Evolutionary conservation across 2,888 invertebrate species (phyloP).

Genomic region (Lysandra bellargus): DNA sequence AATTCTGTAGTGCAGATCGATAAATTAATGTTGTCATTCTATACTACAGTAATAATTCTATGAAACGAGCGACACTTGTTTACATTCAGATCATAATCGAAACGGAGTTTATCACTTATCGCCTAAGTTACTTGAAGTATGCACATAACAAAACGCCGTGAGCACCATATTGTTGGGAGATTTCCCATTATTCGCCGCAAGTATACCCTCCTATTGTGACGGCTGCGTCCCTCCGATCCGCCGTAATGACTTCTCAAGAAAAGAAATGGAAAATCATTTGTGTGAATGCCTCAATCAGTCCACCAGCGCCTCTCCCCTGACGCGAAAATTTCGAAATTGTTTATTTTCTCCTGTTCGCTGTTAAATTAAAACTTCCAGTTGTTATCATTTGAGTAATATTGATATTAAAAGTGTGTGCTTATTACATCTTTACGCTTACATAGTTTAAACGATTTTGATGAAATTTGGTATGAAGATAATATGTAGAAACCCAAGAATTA

Average conservation of each 20-base stretch:
- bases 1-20: too few relatives aligned
- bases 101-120: not conserved
- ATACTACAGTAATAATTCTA: too few relatives aligned
- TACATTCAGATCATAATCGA: too few relatives aligned
- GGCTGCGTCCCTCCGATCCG: slow-evolving; percentile 26
- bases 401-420: too few relatives aligned
- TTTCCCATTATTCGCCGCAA: slow-evolving; percentile 38
- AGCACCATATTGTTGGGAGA: slow-evolving; percentile 35
- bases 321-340: not conserved
- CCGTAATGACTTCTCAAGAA: slow-evolving; percentile 32
- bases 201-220: slow-evolving; percentile 33
- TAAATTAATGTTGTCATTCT: too few relatives aligned
- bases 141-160: slow-evolving; percentile 34
- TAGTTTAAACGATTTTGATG: too few relatives aligned
- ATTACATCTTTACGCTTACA: too few relatives aligned
- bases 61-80: not conserved
- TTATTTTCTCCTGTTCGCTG: not conserved
- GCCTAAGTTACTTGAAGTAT: slow-evolving; percentile 27
- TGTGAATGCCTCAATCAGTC: slow-evolving; percentile 15
- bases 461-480: too few relatives aligned
- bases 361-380: slow-evolving; percentile 7
- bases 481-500: too few relatives aligned
- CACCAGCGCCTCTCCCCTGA: not conserved
- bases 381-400: not conserved
- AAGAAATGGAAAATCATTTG: slow-evolving; percentile 22